Conservation (phyloP, 2,113 vertebrate species). For the Fukomys damarensis region DNA sequence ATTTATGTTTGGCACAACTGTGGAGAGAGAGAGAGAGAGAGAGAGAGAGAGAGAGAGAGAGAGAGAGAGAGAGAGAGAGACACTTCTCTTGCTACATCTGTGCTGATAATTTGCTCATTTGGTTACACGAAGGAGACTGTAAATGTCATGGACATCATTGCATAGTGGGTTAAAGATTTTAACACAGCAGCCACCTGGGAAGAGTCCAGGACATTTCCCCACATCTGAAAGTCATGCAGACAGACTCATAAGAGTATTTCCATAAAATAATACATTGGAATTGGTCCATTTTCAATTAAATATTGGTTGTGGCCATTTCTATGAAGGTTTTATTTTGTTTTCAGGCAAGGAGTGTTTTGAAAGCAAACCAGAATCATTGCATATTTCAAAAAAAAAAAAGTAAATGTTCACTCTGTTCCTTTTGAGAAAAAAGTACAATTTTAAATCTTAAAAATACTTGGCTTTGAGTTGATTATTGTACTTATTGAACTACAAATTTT, state of each 20-base stretch:
- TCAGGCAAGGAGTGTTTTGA: constrained; percentile 11
- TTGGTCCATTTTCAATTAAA: constrained; percentile 39
- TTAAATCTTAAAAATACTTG: background rate
- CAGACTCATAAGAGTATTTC: background rate
- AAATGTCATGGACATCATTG: rapidly evolving
- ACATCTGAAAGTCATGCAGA: background rate
- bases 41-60: constrained; percentile 32
- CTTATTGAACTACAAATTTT: background rate
- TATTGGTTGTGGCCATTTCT: background rate
- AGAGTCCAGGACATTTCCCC: rapidly evolving
- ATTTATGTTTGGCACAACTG: background rate
- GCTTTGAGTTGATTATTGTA: background rate
- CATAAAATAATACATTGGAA: constrained; percentile 39
- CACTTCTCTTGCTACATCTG: background rate
- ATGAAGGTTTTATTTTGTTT: too few species aligned
- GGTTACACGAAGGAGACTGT: background rate
- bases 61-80: background rate
- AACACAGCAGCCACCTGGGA: background rate
- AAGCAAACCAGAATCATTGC: background rate
- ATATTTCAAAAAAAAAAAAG: constrained; percentile 13
- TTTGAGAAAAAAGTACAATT: background rate
- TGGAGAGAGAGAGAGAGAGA: background rate
- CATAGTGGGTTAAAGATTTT: constrained; percentile 50
- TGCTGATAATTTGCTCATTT: constrained; percentile 57
- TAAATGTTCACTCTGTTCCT: background rate